Conservation (phyloP, 1,140 invertebrate genomes). For the Zophobas morio region DNA sequence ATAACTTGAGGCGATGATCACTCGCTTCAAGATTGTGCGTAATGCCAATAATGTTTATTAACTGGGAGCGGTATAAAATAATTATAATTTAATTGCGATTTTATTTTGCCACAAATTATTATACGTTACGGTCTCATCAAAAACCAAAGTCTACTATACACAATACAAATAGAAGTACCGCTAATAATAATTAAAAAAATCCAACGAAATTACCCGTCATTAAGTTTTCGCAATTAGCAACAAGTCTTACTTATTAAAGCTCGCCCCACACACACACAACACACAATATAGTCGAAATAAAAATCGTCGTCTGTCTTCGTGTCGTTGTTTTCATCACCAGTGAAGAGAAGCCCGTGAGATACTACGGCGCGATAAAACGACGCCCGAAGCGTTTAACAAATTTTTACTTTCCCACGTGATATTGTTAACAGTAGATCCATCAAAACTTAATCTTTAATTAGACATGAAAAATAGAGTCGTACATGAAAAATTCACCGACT, state of each 20-base stretch:
- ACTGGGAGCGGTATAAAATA: slow-evolving; percentile 48
- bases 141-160: neutral
- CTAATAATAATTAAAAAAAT: slow-evolving; percentile 17
- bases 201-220: slow-evolving; percentile 32
- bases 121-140: slow-evolving; percentile 28
- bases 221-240: slow-evolving; percentile 26
- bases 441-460: slow-evolving; percentile 41
- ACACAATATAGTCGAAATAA: slow-evolving; percentile 27
- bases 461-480: slow-evolving; percentile 7
- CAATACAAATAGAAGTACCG: slow-evolving; percentile 5
- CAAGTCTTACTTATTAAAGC: slow-evolving; percentile 14
- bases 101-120: slow-evolving; percentile 41
- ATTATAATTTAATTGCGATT: slow-evolving; percentile 47
- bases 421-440: slow-evolving; percentile 46
- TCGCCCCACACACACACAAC: slow-evolving; percentile 37
- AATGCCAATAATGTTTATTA: slow-evolving; percentile 49
- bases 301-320: slow-evolving; percentile 17
- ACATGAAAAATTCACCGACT: slow-evolving; percentile 2
- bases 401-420: slow-evolving; percentile 47
- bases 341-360: slow-evolving; percentile 23
- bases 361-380: slow-evolving; percentile 32
- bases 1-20: slow-evolving; percentile 57
- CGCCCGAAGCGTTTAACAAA: slow-evolving; percentile 35
- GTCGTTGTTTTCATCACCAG: slow-evolving; percentile 27
- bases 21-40: slow-evolving; percentile 49